Conservation (phyloP, 2,797 vertebrate species). For the Danio aesculapii region DNA sequence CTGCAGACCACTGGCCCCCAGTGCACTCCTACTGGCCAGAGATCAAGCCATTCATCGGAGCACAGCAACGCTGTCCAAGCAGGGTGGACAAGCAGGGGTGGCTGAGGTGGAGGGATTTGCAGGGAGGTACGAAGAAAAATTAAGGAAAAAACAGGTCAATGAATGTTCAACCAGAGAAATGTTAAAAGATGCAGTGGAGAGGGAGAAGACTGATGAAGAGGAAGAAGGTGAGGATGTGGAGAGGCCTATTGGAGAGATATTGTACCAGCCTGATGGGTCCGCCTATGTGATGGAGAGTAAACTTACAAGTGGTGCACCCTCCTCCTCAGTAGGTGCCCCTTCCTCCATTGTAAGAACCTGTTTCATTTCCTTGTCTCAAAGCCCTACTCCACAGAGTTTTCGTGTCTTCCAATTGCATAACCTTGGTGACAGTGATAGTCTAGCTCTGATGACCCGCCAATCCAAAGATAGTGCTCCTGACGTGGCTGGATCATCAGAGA, state of each 20-base stretch:
- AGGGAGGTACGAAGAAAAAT: conserved; percentile 30
- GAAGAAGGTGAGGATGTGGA: conserved; percentile 80
- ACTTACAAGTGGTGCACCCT: conserved; percentile 75
- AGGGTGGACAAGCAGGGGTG: conserved; percentile 71
- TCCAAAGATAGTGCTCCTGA: conserved; percentile 90
- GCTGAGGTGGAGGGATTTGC: conserved; percentile 67
- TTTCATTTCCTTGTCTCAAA: conserved; percentile 89
- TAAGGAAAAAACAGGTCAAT: conserved; percentile 80
- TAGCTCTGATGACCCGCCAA: conserved; percentile 90
- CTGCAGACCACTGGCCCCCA: conserved; percentile 82
- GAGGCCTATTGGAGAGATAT: conserved; percentile 87
- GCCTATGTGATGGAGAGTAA: conserved; percentile 88
- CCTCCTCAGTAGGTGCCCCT: conserved; percentile 33
- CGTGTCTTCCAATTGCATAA: conserved; percentile 89
- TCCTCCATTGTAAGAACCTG: conserved; percentile 85
- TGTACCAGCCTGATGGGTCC: conserved; percentile 88
- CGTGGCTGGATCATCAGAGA: conserved; percentile 86
- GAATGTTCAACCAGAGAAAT: conserved; percentile 75
- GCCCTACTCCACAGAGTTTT: conserved; percentile 89
- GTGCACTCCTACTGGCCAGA: conserved; percentile 73
- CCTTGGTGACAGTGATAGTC: conserved; percentile 87
- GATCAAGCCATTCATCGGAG: conserved; percentile 70
- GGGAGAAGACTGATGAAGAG: conserved; percentile 78
- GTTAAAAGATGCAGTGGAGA: conserved; percentile 50
- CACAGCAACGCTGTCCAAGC: conserved; percentile 75